These are phyloP conservation scores for Delphinapterus leucas DNA, from an alignment of 2,113 vertebrate genomes.

Conservation along the genomic window DNA sequence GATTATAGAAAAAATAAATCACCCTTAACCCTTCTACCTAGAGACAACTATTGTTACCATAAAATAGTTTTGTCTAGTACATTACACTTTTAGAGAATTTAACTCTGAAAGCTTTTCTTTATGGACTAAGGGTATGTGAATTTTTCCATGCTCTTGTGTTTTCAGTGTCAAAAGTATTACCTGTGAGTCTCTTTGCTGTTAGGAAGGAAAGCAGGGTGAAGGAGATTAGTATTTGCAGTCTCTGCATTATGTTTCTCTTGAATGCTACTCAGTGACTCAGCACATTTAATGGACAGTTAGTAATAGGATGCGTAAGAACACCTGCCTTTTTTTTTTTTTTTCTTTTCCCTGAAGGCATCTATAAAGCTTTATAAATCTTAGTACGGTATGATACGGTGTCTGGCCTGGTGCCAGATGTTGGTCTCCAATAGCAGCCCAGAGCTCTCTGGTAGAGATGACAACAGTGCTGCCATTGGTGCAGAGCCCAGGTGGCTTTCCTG, in stretches of 20 bases:
- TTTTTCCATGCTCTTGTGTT: slow-evolving; percentile 25
- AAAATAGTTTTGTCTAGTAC: background rate
- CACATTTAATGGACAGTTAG: slow-evolving; percentile 53
- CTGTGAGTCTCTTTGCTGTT: slow-evolving; percentile 4
- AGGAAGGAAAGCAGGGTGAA: slow-evolving; percentile 16
- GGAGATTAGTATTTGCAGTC: slow-evolving; percentile 16
- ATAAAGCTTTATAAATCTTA: background rate
- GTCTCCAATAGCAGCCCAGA: slow-evolving; percentile 41
- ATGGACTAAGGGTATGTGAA: background rate
- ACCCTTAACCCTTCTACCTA: background rate
- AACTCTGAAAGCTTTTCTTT: slow-evolving; percentile 27
- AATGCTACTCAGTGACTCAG: slow-evolving; percentile 76
- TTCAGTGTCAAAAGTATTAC: background rate
- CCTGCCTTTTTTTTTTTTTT: slow-evolving; percentile 38
- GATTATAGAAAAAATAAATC: background rate
- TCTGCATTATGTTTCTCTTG: slow-evolving; percentile 59
- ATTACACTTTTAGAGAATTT: background rate
- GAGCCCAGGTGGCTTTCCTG: slow-evolving; percentile 32
- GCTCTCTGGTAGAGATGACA: slow-evolving; percentile 45
- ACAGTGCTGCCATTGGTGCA: slow-evolving; percentile 64
- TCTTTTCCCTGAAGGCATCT: slow-evolving; percentile 24
- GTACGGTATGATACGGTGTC: background rate
- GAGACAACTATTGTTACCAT: background rate
- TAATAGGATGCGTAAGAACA: slow-evolving; percentile 45
- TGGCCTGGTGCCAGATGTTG: background rate